Conservation (phyloP, 2,113 vertebrate species). For the Mionectes macconnelli region DNA sequence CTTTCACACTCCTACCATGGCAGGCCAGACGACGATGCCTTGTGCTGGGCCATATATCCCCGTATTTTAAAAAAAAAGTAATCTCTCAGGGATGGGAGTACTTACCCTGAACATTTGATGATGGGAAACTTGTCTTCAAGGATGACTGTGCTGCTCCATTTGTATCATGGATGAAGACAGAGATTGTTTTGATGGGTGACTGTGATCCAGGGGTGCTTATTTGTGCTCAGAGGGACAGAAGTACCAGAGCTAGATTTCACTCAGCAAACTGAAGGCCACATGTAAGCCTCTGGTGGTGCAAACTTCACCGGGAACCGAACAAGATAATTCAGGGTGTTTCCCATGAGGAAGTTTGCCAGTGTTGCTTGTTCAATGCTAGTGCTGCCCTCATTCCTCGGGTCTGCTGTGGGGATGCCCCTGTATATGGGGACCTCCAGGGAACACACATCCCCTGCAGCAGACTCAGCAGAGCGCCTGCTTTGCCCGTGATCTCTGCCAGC, state of each 20-base stretch:
- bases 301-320: background rate
- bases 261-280: background rate
- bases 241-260: background rate
- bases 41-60: background rate
- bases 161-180: background rate
- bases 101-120: background rate
- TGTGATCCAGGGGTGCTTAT: accelerated
- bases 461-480: background rate
- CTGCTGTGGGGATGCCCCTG: background rate
- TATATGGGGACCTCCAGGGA: background rate
- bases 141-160: accelerated
- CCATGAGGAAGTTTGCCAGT: background rate
- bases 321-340: background rate
- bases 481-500: background rate
- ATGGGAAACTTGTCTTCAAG: background rate
- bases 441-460: background rate
- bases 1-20: background rate
- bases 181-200: background rate
- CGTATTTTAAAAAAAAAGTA: background rate
- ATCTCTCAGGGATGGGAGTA: background rate
- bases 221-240: background rate
- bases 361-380: background rate
- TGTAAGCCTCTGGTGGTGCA: background rate
- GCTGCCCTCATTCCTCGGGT: background rate
- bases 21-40: background rate